Evolutionary conservation across 2,113 vertebrate species (phyloP).

Genomic region (Okapia johnstoni): DNA sequence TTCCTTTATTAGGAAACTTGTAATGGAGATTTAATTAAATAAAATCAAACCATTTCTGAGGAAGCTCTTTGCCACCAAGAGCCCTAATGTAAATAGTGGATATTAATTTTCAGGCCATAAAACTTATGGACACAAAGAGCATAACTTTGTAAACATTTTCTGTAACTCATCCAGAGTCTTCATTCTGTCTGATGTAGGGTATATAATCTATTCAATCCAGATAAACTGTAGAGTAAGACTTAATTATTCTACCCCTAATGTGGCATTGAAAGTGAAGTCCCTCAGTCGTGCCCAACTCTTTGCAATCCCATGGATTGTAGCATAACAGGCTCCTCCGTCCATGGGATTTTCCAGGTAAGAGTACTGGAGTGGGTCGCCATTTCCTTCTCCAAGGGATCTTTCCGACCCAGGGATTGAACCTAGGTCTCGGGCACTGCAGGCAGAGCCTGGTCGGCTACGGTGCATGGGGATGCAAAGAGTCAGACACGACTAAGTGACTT

Average conservation of each 20-base stretch:
- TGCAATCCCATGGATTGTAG: background rate
- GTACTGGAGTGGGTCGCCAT: background rate
- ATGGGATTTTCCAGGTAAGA: background rate
- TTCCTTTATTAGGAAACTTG: background rate
- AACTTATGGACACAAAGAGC: background rate
- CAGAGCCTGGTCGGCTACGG: background rate
- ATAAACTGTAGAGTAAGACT: background rate
- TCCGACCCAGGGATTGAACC: background rate
- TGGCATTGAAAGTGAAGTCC: background rate
- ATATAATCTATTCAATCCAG: background rate
- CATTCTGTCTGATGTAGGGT: background rate
- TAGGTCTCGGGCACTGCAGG: background rate
- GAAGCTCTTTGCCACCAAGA: background rate
- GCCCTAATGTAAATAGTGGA: background rate
- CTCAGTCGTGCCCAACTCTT: background rate
- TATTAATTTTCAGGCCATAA: background rate
- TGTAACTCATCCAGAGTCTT: background rate
- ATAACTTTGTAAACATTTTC: background rate
- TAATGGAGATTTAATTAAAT: background rate
- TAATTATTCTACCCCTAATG: background rate
- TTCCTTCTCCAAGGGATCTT: background rate
- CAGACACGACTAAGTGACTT: fast-evolving
- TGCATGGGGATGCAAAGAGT: background rate
- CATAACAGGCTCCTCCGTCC: fast-evolving
- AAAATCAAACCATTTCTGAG: background rate